Conservation (phyloP, 1,140 invertebrate species). For the Leptinotarsa lineolata region DNA sequence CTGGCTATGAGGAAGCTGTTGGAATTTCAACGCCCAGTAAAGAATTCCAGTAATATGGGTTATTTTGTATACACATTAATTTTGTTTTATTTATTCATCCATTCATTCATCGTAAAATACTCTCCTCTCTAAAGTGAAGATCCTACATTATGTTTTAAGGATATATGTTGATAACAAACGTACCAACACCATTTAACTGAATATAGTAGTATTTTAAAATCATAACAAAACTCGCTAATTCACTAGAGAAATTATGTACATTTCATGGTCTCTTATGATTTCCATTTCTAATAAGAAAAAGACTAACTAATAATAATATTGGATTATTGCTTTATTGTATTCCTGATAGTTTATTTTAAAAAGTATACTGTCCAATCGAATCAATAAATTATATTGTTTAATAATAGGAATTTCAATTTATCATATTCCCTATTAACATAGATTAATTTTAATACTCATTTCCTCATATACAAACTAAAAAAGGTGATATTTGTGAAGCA, state of each 20-base stretch:
- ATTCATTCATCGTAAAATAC: background rate
- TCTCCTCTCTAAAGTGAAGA: background rate
- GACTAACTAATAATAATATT: slow-evolving; percentile 1
- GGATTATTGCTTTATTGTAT: background rate
- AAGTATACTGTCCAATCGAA: background rate
- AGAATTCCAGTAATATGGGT: slow-evolving; percentile 63
- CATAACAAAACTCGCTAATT: background rate
- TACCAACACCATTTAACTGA: background rate
- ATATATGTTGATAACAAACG: background rate
- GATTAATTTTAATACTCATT: too few species aligned
- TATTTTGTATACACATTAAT: background rate
- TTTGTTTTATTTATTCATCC: background rate
- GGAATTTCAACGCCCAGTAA: slow-evolving; percentile 92
- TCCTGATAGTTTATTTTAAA: background rate
- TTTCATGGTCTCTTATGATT: background rate
- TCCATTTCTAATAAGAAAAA: background rate
- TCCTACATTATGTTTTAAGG: background rate
- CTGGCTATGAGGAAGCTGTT: slow-evolving; percentile 77
- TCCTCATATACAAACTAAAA: too few species aligned
- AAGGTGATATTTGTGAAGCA: too few species aligned
- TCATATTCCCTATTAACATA: too few species aligned
- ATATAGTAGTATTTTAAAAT: background rate
- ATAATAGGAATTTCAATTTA: too few species aligned
- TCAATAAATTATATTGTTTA: slow-evolving; percentile 7
- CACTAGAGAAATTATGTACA: background rate